Conservation (phyloP, 2,797 vertebrate genomes). For the Miopithecus talapoin region DNA sequence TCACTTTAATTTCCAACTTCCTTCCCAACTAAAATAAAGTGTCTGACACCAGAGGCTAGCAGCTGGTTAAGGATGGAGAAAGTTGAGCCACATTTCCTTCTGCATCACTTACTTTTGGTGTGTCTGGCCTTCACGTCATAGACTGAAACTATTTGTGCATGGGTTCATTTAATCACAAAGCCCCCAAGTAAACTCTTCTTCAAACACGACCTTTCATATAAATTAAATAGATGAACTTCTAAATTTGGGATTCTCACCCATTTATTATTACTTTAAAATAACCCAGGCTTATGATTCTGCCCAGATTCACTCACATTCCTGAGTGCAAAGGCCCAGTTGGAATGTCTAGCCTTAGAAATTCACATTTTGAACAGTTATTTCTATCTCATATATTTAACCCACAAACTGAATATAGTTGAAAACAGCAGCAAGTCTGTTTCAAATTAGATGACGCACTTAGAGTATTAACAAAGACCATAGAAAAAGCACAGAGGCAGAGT, state of each 20-base stretch:
- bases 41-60: not conserved
- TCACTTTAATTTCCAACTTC: slow-evolving; percentile 47
- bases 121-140: not conserved
- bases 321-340: slow-evolving; percentile 83
- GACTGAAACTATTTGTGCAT: not conserved
- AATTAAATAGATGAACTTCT: not conserved
- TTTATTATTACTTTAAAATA: slow-evolving; percentile 81
- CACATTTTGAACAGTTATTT: slow-evolving; percentile 84
- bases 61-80: not conserved
- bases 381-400: slow-evolving; percentile 81
- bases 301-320: slow-evolving; percentile 90
- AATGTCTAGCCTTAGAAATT: slow-evolving; percentile 87
- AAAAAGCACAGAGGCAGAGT: slow-evolving; percentile 46
- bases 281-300: slow-evolving; percentile 80
- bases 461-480: slow-evolving; percentile 73
- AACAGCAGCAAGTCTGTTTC: slow-evolving; percentile 84
- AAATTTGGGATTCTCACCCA: slow-evolving; percentile 62
- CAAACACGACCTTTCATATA: not conserved
- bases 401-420: slow-evolving; percentile 78
- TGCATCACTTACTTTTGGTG: not conserved
- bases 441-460: slow-evolving; percentile 81
- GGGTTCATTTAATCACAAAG: not conserved
- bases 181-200: not conserved
- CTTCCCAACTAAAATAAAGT: slow-evolving; percentile 52
- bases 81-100: not conserved